Base-by-base conservation (phyloP, 2,888 invertebrate genomes). In the Drosophila paranaensis region DNA sequence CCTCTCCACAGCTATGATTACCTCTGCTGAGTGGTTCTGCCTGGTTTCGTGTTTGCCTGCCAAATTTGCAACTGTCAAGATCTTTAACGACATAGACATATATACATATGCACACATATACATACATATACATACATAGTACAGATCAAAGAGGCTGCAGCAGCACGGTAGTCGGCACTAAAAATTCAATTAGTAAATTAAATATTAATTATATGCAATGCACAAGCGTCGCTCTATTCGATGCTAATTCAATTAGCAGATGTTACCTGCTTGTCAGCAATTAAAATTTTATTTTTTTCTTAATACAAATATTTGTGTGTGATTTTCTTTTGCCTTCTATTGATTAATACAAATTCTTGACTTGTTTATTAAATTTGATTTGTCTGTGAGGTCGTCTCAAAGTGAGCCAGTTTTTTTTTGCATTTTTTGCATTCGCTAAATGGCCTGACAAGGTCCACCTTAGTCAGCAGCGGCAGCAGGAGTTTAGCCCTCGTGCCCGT, bases 221-320 rank as follows among this genome's bases (percentile, higher is more conserved):
- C 54, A 51, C 56, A 56, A 55, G 46, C 62, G 30, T 33, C 73
- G 74, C 55, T 62, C 56, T 63, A 64, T 46, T 51, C 30, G 56
- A 72, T 88, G 88, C 71, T 89, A 79, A 89, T 85, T 89, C 69
- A 76, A 85, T 85, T 76, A 89, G 67, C 78, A 68, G 63, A 57
- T 42, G 68, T 33, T 63, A 43, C 25, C 60, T 60, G 68, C 43
- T 30, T 78, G 55, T 63, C 63, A 50, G 54, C 48, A 30, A 69
- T 68, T 42, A 67, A 67, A 54, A 62, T 54, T 27, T 27, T 64
- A 25, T 43, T 16, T 3, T 43, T 11, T 46, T 37, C 37, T 55
- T 57, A 46, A 35, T 35, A 35, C 3, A 35, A 13, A 37, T 37
- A 37, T 50, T 25, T 25, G 13, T 6, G 8, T 45, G 13, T 6